Conservation (phyloP, 1,140 invertebrate species). For the Drosophila burlai region DNA sequence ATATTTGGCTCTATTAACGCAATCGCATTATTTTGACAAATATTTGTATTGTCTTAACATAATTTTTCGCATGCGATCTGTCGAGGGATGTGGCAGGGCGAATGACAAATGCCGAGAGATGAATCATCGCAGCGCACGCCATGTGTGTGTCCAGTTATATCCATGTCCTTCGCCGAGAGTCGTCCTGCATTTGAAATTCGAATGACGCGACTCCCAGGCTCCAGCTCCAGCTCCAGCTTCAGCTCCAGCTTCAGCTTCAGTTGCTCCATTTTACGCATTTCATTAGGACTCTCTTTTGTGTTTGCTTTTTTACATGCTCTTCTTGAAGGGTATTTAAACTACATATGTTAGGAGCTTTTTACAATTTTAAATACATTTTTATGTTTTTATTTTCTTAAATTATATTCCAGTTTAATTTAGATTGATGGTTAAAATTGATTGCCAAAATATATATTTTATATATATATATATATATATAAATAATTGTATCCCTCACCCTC, state of each 20-base stretch:
- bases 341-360: no score
- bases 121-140: conserved; percentile 19
- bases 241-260: not conserved
- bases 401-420: no score
- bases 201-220: conserved; percentile 56
- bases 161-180: conserved; percentile 28
- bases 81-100: conserved; percentile 7
- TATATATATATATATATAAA: not conserved
- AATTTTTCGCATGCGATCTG: conserved; percentile 78
- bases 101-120: conserved; percentile 23
- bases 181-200: conserved; percentile 75
- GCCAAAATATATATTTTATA: no score
- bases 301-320: conserved; percentile 2
- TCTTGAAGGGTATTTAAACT: not conserved
- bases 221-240: not conserved
- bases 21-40: conserved; percentile 84
- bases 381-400: not conserved
- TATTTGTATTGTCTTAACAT: conserved; percentile 84
- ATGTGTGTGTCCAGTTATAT: conserved; percentile 58
- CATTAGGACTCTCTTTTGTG: conserved; percentile 12
- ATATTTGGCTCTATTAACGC: conserved; percentile 83
- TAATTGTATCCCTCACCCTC: not conserved
- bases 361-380: not conserved
- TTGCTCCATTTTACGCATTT: conserved; percentile 30
- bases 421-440: not conserved